Evolutionary conservation across 1,140 invertebrate genomes (phyloP), one percentile per base, ranked within the genome.

Genomic region (Pararge aegeria): DNA sequence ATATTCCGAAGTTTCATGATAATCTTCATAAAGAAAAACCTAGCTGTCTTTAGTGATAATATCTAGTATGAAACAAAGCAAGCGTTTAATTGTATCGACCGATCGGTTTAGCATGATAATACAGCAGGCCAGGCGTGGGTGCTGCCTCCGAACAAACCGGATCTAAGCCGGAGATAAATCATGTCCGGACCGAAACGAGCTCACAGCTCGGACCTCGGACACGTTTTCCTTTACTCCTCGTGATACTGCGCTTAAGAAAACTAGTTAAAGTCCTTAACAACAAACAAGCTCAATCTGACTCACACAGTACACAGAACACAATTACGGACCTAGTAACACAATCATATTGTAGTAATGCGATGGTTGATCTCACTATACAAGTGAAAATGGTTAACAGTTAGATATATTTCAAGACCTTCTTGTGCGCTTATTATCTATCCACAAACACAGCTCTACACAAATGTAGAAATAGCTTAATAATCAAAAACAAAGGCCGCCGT

Each of bases 151-250:
- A 58, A 51, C 58, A 57, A 80, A 78, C 80, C 83, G 83, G 79
- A 86, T 83, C 83, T 82, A 76, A 64, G 64, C 57, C 60, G 57
- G 59, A 62, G 74, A 83, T 86, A 85, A 85, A 85, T 85, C 69
- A 83, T 78, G 71, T 63, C 69, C 58, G 59, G 64, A 64, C 65
- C 61, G 49, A 69, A 71, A 70, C 59, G 52, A 63, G 61, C 65
- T 59, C 61, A 60, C 61, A 42, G 61, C 60, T 62, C 57, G 44
- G 37, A 53, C 38, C 29, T 58, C 58, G 30, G 40, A 44, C 37
- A 34, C 34, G 38, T 55, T 46, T 56, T 44, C 54, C 38, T 58
- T 7, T 58, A 50, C 29, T 57, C 38, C 29, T 62, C 18, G 54
- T 52, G 21, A 50, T 50, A 61, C 20, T 38, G 50, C 50, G 16